A percentile compares a stretch with the other conserved stretches of the same genome.
These are phyloP conservation scores for Polypterus senegalus DNA, from an alignment of 2,113 vertebrate species.

Conservation along the genomic window DNA sequence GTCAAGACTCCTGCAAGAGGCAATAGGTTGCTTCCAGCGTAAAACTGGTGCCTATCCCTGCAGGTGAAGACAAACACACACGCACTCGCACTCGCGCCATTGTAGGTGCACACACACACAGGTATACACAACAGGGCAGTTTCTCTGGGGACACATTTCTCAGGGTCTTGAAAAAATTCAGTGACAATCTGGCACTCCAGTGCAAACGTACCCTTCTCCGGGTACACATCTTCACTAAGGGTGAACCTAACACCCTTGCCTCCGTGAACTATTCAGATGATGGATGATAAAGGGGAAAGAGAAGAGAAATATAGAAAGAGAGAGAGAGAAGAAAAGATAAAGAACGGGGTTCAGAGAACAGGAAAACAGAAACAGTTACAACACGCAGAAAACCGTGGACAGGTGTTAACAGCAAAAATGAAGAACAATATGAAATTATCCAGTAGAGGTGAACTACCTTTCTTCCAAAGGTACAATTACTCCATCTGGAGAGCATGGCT, in stretches of 20 bases:
- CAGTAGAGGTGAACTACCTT: too few species aligned
- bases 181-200: slow-evolving; percentile 33
- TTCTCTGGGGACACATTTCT: too few species aligned
- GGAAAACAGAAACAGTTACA: slow-evolving; percentile 37
- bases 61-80: not conserved
- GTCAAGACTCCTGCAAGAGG: too few species aligned
- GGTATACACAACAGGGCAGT: too few species aligned
- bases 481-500: too few species aligned
- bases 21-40: too few species aligned
- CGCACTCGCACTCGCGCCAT: not conserved
- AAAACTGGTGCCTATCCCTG: slow-evolving; percentile 8
- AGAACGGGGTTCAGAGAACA: slow-evolving; percentile 20
- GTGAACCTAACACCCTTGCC: slow-evolving; percentile 97
- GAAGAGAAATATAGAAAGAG: slow-evolving; percentile 15
- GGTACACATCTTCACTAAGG: slow-evolving; percentile 98
- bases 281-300: slow-evolving; percentile 40
- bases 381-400: not conserved
- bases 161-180: slow-evolving; percentile 31
- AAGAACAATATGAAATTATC: too few species aligned
- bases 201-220: slow-evolving; percentile 92
- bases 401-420: too few species aligned
- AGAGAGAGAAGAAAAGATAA: slow-evolving; percentile 18
- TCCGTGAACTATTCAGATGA: slow-evolving; percentile 78
- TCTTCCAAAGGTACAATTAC: too few species aligned
- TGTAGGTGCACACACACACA: not conserved